phyloP scores from a whole-genome alignment of 2,888 invertebrate genomes.

The Brenthis ino region DNA sequence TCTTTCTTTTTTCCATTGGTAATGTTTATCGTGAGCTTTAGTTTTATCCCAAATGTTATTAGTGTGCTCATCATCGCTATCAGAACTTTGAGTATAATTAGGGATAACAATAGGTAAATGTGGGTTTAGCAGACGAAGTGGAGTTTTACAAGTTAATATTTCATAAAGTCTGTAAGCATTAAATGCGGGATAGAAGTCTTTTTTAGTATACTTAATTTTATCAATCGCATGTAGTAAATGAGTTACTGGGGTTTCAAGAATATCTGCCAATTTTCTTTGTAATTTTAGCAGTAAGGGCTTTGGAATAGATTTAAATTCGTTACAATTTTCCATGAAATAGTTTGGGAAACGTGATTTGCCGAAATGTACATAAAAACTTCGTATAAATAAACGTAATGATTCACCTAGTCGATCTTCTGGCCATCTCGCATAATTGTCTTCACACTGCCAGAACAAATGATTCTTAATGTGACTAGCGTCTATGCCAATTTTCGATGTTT shows the following conservation, averaged over 20 bases:
- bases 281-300: conserved; percentile 83
- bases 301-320: conserved; percentile 88
- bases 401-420: conserved; percentile 88
- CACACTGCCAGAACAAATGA: conserved; percentile 90
- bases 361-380: conserved; percentile 84
- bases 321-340: conserved; percentile 88
- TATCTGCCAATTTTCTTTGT: conserved; percentile 86
- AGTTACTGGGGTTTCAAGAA: conserved; percentile 87
- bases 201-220: conserved; percentile 84
- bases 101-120: conserved; percentile 55
- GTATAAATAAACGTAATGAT: conserved; percentile 84
- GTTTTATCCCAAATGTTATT: conserved; percentile 73
- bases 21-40: conserved; percentile 77
- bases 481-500: conserved; percentile 84
- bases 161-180: conserved; percentile 83
- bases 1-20: conserved; percentile 63
- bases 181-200: conserved; percentile 85
- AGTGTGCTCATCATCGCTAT: conserved; percentile 66
- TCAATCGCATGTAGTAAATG: conserved; percentile 86
- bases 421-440: conserved; percentile 87
- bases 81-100: conserved; percentile 58
- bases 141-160: conserved; percentile 82
- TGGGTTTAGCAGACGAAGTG: conserved; percentile 74
- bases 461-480: conserved; percentile 87
- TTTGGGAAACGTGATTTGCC: conserved; percentile 84